Evolutionary conservation across 1,140 invertebrate species (phyloP).

Genomic region (Aphidius ervi): DNA sequence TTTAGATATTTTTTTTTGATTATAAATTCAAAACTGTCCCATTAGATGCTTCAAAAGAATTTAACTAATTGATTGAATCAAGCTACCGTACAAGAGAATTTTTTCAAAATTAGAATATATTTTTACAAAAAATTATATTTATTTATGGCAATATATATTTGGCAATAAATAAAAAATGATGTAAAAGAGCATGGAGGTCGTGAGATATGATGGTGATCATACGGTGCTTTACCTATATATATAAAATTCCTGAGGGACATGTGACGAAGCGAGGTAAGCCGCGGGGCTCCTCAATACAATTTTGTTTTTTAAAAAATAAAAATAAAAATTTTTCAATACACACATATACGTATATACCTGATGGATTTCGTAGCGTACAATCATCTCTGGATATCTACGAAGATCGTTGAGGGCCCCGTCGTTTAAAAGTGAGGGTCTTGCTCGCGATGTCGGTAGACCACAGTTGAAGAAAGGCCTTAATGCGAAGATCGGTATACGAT

Average conservation of each 20-base stretch:
- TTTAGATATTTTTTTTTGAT: neutral
- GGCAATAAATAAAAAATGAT: neutral
- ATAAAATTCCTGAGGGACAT: slow-evolving; percentile 21
- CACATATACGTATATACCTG: too few relatives aligned
- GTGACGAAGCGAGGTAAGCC: slow-evolving; percentile 19
- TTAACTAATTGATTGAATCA: neutral
- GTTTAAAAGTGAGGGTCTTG: slow-evolving; percentile 7
- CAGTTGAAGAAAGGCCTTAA: slow-evolving; percentile 39
- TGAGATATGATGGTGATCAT: slow-evolving; percentile 2
- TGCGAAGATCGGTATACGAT: slow-evolving; percentile 36
- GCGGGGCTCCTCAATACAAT: neutral
- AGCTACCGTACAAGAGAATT: slow-evolving; percentile 3
- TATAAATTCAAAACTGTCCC: neutral
- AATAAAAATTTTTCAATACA: too few relatives aligned
- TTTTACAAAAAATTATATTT: neutral
- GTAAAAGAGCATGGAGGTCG: slow-evolving; percentile 12
- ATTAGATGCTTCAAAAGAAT: neutral
- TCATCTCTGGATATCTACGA: slow-evolving; percentile 35
- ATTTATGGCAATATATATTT: neutral
- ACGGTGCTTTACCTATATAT: neutral
- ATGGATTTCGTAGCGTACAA: slow-evolving; percentile 5
- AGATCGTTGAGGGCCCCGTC: slow-evolving; percentile 14
- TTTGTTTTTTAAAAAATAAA: too few relatives aligned
- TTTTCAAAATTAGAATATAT: slow-evolving; percentile 1
- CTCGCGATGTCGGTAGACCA: slow-evolving; percentile 30